A percentile compares a stretch with the other conserved stretches of the same genome.
Conservation (phyloP, 2,888 invertebrate species). For the Rhyacophila evoluta region DNA sequence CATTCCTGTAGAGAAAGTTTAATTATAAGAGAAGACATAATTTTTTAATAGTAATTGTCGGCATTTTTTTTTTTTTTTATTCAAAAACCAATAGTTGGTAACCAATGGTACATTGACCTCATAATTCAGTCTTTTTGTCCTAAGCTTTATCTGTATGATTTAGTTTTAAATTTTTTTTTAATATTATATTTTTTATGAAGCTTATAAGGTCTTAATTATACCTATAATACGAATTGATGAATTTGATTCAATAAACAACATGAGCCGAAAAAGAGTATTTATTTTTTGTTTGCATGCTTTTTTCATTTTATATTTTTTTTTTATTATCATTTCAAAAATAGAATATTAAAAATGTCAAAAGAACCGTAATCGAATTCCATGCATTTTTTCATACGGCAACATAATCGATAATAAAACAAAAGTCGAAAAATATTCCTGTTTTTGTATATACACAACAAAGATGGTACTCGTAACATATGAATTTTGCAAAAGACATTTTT, state of each 20-base stretch:
- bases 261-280: constrained; percentile 42
- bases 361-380: too few relatives aligned
- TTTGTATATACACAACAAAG: too few relatives aligned
- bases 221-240: constrained; percentile 15
- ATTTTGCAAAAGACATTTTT: too few relatives aligned
- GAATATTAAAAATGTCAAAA: too few relatives aligned
- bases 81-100: not conserved
- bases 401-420: too few relatives aligned
- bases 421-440: too few relatives aligned
- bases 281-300: constrained; percentile 48
- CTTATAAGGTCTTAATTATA: constrained; percentile 26
- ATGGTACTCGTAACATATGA: too few relatives aligned
- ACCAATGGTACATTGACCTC: not conserved
- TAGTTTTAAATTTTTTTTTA: constrained; percentile 23
- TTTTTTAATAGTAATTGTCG: not conserved
- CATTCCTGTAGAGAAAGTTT: not conserved
- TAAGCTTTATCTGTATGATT: constrained; percentile 1
- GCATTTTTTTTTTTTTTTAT: not conserved
- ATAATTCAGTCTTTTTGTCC: not conserved
- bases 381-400: too few relatives aligned
- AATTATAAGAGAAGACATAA: not conserved
- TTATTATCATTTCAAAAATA: not conserved
- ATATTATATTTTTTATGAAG: constrained; percentile 41
- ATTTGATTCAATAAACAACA: constrained; percentile 39
- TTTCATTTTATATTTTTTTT: not conserved